Evolutionary conservation across 2,888 invertebrate genomes (phyloP).

Genomic region (Oscheius onirici): DNA sequence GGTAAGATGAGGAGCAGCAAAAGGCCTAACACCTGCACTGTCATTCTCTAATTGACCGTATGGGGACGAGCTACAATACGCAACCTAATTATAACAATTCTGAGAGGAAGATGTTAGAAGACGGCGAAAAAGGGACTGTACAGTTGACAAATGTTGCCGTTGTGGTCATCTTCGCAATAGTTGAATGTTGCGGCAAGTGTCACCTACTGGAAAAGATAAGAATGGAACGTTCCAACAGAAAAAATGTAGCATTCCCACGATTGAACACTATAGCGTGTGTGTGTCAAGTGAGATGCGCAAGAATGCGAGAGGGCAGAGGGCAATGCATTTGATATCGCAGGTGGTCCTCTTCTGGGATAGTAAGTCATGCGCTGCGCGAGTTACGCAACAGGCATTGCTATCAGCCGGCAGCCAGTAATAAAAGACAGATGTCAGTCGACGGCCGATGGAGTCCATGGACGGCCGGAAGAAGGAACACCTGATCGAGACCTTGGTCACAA

Average conservation of each 20-base stretch:
- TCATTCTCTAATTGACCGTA: constrained; percentile 24
- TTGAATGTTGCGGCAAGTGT: constrained; percentile 16
- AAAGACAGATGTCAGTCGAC: constrained; percentile 31
- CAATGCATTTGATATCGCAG: constrained; percentile 28
- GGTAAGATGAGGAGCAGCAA: constrained; percentile 26
- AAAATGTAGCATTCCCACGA: neutral
- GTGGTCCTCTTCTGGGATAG: constrained; percentile 21
- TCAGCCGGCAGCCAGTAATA: constrained; percentile 30
- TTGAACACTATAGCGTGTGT: neutral
- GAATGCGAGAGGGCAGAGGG: constrained; percentile 5
- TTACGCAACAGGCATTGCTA: constrained; percentile 30
- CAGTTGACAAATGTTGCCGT: constrained; percentile 8
- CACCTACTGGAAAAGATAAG: constrained; percentile 25
- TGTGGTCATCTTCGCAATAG: constrained; percentile 6
- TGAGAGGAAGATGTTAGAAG: constrained; percentile 1
- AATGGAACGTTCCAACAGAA: neutral
- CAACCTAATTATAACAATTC: constrained; percentile 25
- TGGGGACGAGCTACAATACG: constrained; percentile 1
- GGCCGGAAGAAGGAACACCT: constrained; percentile 19
- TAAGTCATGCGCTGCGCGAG: constrained; percentile 33
- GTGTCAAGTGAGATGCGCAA: constrained; percentile 8
- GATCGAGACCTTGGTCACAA: constrained; percentile 8
- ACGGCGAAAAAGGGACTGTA: constrained; percentile 20
- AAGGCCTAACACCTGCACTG: constrained; percentile 27
- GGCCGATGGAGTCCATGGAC: neutral